These are phyloP conservation scores for Epizoanthus rinbou DNA, from an alignment of 92 coral and sea anemone species.

Conservation along the genomic window DNA sequence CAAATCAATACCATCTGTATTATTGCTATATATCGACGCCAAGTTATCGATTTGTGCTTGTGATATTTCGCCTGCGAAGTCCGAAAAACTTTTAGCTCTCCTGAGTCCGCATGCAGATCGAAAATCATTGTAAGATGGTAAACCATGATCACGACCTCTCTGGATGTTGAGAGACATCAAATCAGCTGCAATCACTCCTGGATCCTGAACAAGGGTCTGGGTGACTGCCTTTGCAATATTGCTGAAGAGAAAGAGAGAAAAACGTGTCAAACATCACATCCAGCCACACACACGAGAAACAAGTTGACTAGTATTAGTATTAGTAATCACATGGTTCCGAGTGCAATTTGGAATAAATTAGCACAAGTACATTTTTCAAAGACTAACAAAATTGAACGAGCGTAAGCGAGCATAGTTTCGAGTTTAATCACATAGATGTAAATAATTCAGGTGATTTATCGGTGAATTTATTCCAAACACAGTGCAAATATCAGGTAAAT, in stretches of 20 bases:
- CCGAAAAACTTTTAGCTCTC: slow-evolving; percentile 3
- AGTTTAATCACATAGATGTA: no score
- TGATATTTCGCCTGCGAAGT: slow-evolving; percentile 24
- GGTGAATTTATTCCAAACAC: no score
- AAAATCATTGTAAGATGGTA: slow-evolving; percentile 54
- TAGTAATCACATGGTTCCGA: no score
- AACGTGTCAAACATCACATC: neutral
- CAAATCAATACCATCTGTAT: slow-evolving; percentile 34
- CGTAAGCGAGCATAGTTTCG: no score
- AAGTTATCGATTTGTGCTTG: slow-evolving; percentile 7
- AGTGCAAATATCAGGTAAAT: no score
- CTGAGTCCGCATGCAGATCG: slow-evolving; percentile 25
- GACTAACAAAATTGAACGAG: no score
- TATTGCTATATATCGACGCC: slow-evolving; percentile 13
- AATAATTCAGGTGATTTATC: no score
- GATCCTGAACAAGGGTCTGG: slow-evolving; percentile 51
- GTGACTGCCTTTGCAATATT: slow-evolving; percentile 51
- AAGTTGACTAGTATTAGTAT: no score
- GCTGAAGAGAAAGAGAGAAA: slow-evolving; percentile 1
- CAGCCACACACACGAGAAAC: no score
- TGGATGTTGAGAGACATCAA: slow-evolving; percentile 65
- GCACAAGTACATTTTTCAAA: no score
- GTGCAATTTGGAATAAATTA: no score
- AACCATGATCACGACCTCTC: slow-evolving; percentile 72
- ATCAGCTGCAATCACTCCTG: slow-evolving; percentile 46